Conservation (phyloP, 1,140 invertebrate genomes). For the Euwallacea similis region DNA sequence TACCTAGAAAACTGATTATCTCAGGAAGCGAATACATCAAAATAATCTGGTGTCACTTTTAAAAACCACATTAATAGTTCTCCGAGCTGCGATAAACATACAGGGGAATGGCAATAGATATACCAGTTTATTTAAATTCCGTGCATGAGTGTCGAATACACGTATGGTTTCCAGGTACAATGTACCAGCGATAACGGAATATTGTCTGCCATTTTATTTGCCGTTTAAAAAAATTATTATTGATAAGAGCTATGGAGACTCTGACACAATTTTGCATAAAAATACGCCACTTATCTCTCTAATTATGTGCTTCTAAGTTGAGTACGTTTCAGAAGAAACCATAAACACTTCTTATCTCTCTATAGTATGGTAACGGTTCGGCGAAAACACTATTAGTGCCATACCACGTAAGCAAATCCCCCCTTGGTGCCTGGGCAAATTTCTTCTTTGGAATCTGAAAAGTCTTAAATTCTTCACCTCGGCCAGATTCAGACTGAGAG, state of each 20-base stretch:
- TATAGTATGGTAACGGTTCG: too few species aligned
- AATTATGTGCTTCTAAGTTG: too few species aligned
- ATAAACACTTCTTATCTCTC: too few species aligned
- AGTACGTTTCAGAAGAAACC: too few species aligned
- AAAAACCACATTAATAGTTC: slow-evolving; percentile 1
- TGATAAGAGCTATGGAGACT: slow-evolving; percentile 9
- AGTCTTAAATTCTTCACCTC: too few species aligned
- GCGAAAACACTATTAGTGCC: too few species aligned
- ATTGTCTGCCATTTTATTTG: slow-evolving; percentile 25
- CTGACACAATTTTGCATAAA: slow-evolving; percentile 17
- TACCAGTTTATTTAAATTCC: slow-evolving; percentile 8
- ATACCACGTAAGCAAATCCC: too few species aligned
- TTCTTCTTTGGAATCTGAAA: too few species aligned
- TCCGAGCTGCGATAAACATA: not conserved
- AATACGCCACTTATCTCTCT: not conserved
- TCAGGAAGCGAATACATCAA: slow-evolving; percentile 4
- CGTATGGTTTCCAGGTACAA: slow-evolving; percentile 18
- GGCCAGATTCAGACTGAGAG: not conserved
- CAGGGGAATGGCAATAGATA: slow-evolving; percentile 2
- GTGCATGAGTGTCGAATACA: slow-evolving; percentile 9
- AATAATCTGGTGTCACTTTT: not conserved
- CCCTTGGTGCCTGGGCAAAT: too few species aligned
- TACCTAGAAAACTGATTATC: not conserved
- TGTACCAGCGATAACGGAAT: slow-evolving; percentile 22
- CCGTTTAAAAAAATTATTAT: slow-evolving; percentile 23